Conservation (phyloP, 1,140 invertebrate genomes). For the Drosophila lacertosa region DNA sequence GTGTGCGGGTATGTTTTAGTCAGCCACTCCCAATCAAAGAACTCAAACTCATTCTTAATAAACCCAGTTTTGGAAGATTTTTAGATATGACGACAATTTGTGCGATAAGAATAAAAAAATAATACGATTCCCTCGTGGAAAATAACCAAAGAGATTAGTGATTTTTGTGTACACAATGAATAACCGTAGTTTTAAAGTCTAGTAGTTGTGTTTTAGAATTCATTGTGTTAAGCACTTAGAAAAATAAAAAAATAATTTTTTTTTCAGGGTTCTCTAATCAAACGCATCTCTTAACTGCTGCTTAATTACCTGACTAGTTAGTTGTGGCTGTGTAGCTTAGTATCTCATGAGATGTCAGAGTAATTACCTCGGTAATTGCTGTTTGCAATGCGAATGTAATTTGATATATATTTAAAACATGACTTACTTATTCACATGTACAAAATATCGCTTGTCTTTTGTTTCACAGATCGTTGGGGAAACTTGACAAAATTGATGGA, state of each 20-base stretch:
- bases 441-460: slow-evolving; percentile 29
- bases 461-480: slow-evolving; percentile 58
- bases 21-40: no score
- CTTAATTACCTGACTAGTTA: no score
- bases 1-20: no score
- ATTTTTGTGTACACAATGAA: neutral
- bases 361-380: neutral
- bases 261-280: no score
- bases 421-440: slow-evolving; percentile 11
- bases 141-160: slow-evolving; percentile 24
- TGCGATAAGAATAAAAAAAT: slow-evolving; percentile 21
- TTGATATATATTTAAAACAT: neutral
- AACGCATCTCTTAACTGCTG: no score
- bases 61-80: neutral
- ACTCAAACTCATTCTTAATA: no score
- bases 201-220: no score
- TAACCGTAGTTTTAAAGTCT: neutral
- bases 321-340: neutral
- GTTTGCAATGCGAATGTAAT: neutral
- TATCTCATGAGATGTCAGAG: neutral
- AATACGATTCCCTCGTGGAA: slow-evolving; percentile 19
- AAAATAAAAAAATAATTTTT: no score
- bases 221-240: no score
- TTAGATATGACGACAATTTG: neutral
- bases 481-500: slow-evolving; percentile 37